These are phyloP conservation scores for Pterostichus niger DNA, from an alignment of 2,888 invertebrate genomes.

Conservation along the genomic window DNA sequence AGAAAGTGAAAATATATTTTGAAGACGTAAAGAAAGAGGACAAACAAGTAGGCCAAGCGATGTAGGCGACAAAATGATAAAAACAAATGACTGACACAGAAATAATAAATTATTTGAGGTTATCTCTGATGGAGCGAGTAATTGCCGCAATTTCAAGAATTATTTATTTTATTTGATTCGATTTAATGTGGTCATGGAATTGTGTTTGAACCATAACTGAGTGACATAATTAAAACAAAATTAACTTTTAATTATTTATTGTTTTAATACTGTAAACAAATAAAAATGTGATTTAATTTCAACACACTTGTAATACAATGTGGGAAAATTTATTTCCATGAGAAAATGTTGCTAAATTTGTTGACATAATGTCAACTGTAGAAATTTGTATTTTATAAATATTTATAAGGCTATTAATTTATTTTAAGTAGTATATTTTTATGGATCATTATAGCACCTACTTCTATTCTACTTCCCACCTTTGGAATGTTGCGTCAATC, in stretches of 20 bases:
- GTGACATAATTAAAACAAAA: slow-evolving; percentile 43
- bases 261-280: neutral
- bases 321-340: too few species aligned
- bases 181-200: slow-evolving; percentile 13
- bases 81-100: slow-evolving; percentile 46
- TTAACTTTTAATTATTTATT: slow-evolving; percentile 35
- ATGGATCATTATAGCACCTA: neutral
- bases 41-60: slow-evolving; percentile 51
- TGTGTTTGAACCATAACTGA: neutral
- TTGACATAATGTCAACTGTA: slow-evolving; percentile 13
- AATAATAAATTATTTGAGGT: slow-evolving; percentile 50
- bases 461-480: slow-evolving; percentile 3
- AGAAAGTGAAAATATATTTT: slow-evolving; percentile 60
- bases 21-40: slow-evolving; percentile 42
- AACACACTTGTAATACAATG: too few species aligned
- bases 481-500: neutral
- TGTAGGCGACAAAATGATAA: slow-evolving; percentile 56
- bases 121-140: neutral
- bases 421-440: slow-evolving; percentile 12
- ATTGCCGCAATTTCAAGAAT: slow-evolving; percentile 16
- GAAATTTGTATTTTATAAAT: slow-evolving; percentile 17
- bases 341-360: neutral
- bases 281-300: neutral
- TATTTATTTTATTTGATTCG: slow-evolving; percentile 10
- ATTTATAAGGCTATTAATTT: slow-evolving; percentile 18